Percentiles rank a stretch among this genome's conserved stretches.
phyloP scores from a whole-genome alignment of 2,888 invertebrate genomes.

The Amphiduros pacificus region DNA sequence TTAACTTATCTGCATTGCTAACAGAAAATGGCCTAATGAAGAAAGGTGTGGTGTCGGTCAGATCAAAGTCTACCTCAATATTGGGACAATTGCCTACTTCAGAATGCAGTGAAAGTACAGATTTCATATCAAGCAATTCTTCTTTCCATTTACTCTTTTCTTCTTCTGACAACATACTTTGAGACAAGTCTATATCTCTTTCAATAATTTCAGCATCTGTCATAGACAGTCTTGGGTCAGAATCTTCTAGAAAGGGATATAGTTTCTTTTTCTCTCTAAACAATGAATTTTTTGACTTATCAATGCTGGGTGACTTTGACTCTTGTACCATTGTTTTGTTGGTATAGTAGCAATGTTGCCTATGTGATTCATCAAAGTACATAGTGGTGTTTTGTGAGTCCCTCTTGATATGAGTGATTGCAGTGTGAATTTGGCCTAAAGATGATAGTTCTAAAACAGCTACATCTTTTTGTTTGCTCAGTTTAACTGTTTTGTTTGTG shows the following conservation, averaged over 20 bases:
- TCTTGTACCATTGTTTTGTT: too few species aligned
- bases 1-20: background rate
- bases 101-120: background rate
- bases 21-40: background rate
- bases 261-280: background rate
- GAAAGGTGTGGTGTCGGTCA: background rate
- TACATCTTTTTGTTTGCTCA: background rate
- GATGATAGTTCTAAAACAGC: background rate
- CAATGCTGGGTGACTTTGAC: background rate
- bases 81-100: background rate
- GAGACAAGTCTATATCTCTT: background rate
- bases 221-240: background rate
- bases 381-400: background rate
- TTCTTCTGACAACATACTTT: background rate
- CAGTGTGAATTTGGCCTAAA: background rate
- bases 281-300: background rate
- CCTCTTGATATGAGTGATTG: background rate
- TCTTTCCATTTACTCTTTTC: background rate
- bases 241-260: background rate
- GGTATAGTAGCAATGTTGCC: too few species aligned
- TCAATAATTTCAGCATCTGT: background rate
- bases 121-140: background rate
- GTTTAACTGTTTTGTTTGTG: background rate
- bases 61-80: background rate
- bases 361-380: background rate